Base-by-base conservation (phyloP, 2,888 invertebrate species). In the Cremastobaeus sp. region DNA sequence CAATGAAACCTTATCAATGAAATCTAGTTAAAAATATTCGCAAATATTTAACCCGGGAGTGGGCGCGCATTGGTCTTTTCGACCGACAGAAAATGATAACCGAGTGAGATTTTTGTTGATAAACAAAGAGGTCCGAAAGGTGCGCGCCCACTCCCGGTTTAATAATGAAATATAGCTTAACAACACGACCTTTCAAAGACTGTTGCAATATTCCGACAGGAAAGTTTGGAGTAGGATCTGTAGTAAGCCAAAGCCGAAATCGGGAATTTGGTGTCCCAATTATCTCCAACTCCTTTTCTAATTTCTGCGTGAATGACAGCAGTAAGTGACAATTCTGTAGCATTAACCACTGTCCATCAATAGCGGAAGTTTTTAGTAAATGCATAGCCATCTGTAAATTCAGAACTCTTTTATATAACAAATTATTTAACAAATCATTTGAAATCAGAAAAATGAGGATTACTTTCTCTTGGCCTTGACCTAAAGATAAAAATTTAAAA, bases 221-320 rank as follows among this genome's bases (percentile, higher is more conserved):
- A 87, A 97, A 97, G 0, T 91, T 91, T 0, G 93, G 92, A 0
- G 93, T 94, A 0, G 96, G 95, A 85, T 97, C 96, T 0, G 97
- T 97, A 9, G 97, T 97, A 47, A 97, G 89, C 97, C 97, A 97
- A 1, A 97, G 89, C 4, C 97, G 90, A 88, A 97, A 97, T 88
- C 96, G 95, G 0, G 95, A 95, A 89, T 97, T 96, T 0, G 96
- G 95, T 80, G 93, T 93, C 60, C 89, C 91, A 82, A 95, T 90
- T 85, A 92, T 90, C 83, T 96, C 96, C 50, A 97, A 88, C 77
- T 92, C 91, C 84, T 96, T 96, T 87, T 97, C 97, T 76, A 97
- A 88, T 75, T 92, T 92, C 14, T 92, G 90, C 3, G 96, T 90
- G 89, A 97, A 97, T 2, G 91, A 89, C 6, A 96, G 90, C 17